These are phyloP conservation scores for Cremastinae sp. DNA, from an alignment of 2,888 invertebrate genomes.

Conservation along the genomic window DNA sequence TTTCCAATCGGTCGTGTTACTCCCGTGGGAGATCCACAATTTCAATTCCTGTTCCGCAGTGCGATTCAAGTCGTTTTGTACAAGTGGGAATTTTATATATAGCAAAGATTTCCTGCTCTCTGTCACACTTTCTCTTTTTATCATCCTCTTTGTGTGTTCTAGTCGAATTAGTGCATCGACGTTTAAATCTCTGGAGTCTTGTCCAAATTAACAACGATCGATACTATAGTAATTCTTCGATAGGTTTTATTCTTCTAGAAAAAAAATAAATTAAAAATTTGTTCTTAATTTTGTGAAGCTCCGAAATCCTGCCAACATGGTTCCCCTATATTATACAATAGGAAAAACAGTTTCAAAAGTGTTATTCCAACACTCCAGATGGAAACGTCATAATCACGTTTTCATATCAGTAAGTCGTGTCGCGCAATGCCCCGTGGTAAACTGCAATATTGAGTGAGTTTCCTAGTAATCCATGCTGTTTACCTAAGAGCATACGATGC, in stretches of 20 bases:
- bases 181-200: constrained; percentile 53
- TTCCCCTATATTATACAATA: too few species aligned
- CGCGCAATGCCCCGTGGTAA: constrained; percentile 59
- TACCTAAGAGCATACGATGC: constrained; percentile 57
- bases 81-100: constrained; percentile 12
- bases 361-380: too few species aligned
- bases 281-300: too few species aligned
- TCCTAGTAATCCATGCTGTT: constrained; percentile 70
- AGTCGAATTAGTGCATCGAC: constrained; percentile 49
- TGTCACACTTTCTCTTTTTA: too few species aligned
- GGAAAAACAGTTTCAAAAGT: too few species aligned
- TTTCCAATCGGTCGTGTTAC: constrained; percentile 51
- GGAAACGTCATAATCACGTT: not conserved
- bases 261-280: too few species aligned
- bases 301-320: too few species aligned
- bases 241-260: too few species aligned
- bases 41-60: constrained; percentile 49
- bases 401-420: not conserved
- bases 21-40: constrained; percentile 48
- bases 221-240: constrained; percentile 37
- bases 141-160: constrained; percentile 30
- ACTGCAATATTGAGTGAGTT: constrained; percentile 72
- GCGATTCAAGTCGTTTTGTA: constrained; percentile 22
- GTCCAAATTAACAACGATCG: constrained; percentile 55
- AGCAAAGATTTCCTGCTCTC: too few species aligned